Conservation (phyloP, 2,113 vertebrate species). For the Hemibagrus wyckioides region DNA sequence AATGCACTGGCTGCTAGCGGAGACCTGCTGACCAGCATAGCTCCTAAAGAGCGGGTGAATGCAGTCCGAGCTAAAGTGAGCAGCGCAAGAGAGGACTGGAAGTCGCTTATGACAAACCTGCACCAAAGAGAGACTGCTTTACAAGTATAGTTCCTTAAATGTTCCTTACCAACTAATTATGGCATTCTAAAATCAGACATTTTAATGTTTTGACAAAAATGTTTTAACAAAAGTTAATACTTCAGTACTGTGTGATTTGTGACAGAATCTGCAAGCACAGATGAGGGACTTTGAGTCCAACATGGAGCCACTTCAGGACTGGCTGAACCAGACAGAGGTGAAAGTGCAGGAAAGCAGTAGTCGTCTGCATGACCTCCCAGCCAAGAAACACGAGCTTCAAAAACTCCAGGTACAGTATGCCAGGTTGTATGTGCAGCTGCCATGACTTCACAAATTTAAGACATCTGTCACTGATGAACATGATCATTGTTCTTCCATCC, state of each 20-base stretch:
- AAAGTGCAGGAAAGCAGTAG: slow-evolving; percentile 83
- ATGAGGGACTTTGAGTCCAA: slow-evolving; percentile 94
- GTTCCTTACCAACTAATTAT: background rate
- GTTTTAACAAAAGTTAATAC: background rate
- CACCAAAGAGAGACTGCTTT: slow-evolving; percentile 85
- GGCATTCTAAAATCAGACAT: background rate
- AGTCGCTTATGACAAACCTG: slow-evolving; percentile 84
- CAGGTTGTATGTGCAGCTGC: background rate
- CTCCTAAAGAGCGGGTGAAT: slow-evolving; percentile 82
- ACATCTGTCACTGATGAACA: background rate
- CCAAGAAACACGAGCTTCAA: slow-evolving; percentile 89
- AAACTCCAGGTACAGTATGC: slow-evolving; percentile 85
- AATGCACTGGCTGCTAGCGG: slow-evolving; percentile 83
- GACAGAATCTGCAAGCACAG: slow-evolving; percentile 87
- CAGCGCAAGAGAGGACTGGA: slow-evolving; percentile 89
- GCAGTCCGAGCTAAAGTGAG: slow-evolving; percentile 80
- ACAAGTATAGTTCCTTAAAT: slow-evolving; percentile 74
- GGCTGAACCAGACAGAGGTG: slow-evolving; percentile 85
- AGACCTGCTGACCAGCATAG: slow-evolving; percentile 83
- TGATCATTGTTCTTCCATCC: background rate
- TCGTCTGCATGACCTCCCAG: slow-evolving; percentile 86
- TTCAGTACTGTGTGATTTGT: background rate
- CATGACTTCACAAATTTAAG: background rate
- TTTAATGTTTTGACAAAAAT: background rate
- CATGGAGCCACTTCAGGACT: slow-evolving; percentile 87